A percentile compares a stretch with the other conserved stretches of the same genome.
Evolutionary conservation across 2,113 vertebrate species (phyloP).

Genomic region (Crotalus tigris): DNA sequence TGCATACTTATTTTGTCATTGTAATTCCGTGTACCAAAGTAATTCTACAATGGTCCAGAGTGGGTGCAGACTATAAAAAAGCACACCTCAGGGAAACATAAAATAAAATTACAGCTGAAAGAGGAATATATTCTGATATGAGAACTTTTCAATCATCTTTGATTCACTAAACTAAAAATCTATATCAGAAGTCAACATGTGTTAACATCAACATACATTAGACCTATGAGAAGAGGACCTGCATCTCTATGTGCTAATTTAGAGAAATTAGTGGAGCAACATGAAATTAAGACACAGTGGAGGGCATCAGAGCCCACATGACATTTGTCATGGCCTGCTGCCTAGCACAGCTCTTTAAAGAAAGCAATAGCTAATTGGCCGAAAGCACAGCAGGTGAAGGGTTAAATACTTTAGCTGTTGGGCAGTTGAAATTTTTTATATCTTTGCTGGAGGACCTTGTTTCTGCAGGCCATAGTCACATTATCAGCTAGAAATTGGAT

Average conservation of each 20-base stretch:
- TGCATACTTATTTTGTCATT: neutral
- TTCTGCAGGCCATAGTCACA: slow-evolving; percentile 84
- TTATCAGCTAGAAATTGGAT: slow-evolving; percentile 96
- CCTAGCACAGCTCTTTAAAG: neutral
- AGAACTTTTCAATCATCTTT: neutral
- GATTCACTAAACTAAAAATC: neutral
- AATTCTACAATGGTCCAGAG: neutral
- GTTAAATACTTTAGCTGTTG: slow-evolving; percentile 56
- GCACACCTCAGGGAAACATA: neutral
- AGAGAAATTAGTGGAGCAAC: neutral
- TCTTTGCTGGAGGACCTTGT: slow-evolving; percentile 72
- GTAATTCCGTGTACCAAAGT: neutral
- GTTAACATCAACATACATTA: neutral
- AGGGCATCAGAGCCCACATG: neutral
- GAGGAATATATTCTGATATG: neutral
- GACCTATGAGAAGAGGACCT: neutral
- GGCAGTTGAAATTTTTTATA: slow-evolving; percentile 15
- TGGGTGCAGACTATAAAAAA: neutral
- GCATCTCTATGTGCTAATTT: neutral
- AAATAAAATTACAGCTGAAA: neutral
- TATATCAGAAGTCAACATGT: neutral
- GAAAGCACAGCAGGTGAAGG: slow-evolving; percentile 22
- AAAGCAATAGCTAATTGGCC: slow-evolving; percentile 25
- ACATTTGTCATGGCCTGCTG: neutral
- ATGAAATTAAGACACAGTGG: neutral